Conservation (phyloP, 2,113 vertebrate species). For the Eulemur rufifrons region DNA sequence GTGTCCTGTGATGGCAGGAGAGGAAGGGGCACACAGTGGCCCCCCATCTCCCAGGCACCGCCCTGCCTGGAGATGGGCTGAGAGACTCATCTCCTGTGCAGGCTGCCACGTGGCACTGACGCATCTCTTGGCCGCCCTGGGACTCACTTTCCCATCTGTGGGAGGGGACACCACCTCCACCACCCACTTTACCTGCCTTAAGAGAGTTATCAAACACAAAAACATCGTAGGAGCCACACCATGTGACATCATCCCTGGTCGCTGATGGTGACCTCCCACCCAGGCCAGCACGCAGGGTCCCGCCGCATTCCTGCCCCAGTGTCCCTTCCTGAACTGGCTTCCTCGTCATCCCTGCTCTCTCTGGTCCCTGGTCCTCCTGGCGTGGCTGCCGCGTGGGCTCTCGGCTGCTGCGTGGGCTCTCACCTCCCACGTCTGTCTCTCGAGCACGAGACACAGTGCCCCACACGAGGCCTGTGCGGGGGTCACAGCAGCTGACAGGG, state of each 20-base stretch:
- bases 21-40: rapidly evolving
- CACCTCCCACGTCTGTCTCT: neutral
- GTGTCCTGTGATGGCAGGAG: no score
- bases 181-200: neutral
- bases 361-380: neutral
- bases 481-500: neutral
- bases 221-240: rapidly evolving
- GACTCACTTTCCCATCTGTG: neutral
- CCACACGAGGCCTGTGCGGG: rapidly evolving
- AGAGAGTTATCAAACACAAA: neutral
- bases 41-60: rapidly evolving
- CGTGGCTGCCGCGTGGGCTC: neutral
- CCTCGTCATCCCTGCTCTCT: neutral
- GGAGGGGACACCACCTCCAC: no score
- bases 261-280: rapidly evolving
- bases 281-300: neutral
- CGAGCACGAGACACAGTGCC: rapidly evolving
- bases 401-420: neutral
- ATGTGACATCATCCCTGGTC: rapidly evolving
- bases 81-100: neutral
- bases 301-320: neutral
- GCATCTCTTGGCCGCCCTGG: neutral
- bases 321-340: neutral
- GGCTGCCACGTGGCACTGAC: rapidly evolving
- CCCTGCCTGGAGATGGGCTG: no score